Conservation (phyloP, 2,113 vertebrate species). For the Cacatua alba region DNA sequence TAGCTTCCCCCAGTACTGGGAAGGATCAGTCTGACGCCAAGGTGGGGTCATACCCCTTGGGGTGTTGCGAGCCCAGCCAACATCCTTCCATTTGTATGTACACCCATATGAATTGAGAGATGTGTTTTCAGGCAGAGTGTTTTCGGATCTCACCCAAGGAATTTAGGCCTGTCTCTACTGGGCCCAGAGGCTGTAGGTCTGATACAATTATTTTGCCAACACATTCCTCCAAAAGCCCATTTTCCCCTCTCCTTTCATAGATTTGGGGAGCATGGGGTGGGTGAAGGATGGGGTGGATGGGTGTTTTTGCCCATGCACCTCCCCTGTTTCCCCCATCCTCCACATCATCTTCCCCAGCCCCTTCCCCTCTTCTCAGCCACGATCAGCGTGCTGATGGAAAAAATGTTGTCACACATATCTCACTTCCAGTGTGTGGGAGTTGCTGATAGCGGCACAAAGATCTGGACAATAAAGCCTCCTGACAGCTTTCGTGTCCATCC, state of each 20-base stretch:
- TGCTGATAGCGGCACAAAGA: neutral
- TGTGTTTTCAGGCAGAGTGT: neutral
- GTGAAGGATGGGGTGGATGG: neutral
- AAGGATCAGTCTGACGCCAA: neutral
- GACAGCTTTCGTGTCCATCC: neutral
- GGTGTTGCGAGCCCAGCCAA: neutral
- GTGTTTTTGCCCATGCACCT: fast-evolving
- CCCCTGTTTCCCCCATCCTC: neutral
- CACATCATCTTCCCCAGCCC: neutral
- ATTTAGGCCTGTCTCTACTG: neutral
- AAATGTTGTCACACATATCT: slow-evolving; percentile 63
- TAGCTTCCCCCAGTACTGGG: neutral
- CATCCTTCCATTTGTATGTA: neutral
- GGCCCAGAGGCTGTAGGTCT: neutral
- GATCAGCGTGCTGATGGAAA: slow-evolving; percentile 25
- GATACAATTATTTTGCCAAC: neutral
- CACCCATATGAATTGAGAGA: neutral
- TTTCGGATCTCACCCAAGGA: neutral
- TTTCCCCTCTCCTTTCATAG: neutral
- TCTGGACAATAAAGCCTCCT: slow-evolving; percentile 64
- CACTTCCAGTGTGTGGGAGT: slow-evolving; percentile 67
- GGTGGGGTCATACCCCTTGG: neutral
- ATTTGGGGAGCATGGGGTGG: neutral
- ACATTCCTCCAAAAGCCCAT: fast-evolving
- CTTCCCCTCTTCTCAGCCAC: neutral